Conservation (phyloP, 2,113 vertebrate species). For the Cottus gobio region DNA sequence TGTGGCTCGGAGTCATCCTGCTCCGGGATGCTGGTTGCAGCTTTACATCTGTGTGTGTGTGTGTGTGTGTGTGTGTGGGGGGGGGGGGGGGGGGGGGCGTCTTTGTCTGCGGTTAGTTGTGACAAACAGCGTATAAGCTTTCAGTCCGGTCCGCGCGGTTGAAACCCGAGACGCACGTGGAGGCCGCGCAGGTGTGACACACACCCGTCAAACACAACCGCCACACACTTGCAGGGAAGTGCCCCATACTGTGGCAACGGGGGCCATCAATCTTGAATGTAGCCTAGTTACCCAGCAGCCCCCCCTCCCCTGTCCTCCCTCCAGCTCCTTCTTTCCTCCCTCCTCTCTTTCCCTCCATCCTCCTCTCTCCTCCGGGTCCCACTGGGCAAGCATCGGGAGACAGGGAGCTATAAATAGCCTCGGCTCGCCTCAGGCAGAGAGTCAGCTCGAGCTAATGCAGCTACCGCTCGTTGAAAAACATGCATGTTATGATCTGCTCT, state of each 20-base stretch:
- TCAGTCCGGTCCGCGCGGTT: slow-evolving; percentile 22
- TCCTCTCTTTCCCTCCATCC: slow-evolving; percentile 16
- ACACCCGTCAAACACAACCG: slow-evolving; percentile 13
- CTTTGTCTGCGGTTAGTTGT: slow-evolving; percentile 58
- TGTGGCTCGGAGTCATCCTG: slow-evolving; percentile 69
- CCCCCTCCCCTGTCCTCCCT: slow-evolving; percentile 28
- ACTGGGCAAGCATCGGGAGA: slow-evolving; percentile 72
- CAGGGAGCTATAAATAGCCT: slow-evolving; percentile 76
- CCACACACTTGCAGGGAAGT: slow-evolving; percentile 35
- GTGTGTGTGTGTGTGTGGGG: too few relatives aligned
- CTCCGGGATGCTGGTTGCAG: slow-evolving; percentile 13
- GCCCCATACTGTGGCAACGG: slow-evolving; percentile 63
- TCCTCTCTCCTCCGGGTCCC: slow-evolving; percentile 65
- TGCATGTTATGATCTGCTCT: slow-evolving; percentile 53
- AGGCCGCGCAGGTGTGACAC: slow-evolving; percentile 49
- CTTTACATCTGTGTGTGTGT: slow-evolving; percentile 61
- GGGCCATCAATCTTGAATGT: slow-evolving; percentile 71
- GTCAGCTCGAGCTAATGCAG: slow-evolving; percentile 72
- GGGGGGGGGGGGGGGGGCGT: neutral
- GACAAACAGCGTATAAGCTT: slow-evolving; percentile 55
- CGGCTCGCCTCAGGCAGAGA: slow-evolving; percentile 65
- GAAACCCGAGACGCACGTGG: slow-evolving; percentile 53
- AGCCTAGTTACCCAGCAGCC: slow-evolving; percentile 74
- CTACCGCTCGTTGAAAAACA: slow-evolving; percentile 56
- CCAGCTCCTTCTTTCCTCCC: slow-evolving; percentile 36